Conservation (phyloP, 2,113 vertebrate genomes). For the Oxyura jamaicensis region DNA sequence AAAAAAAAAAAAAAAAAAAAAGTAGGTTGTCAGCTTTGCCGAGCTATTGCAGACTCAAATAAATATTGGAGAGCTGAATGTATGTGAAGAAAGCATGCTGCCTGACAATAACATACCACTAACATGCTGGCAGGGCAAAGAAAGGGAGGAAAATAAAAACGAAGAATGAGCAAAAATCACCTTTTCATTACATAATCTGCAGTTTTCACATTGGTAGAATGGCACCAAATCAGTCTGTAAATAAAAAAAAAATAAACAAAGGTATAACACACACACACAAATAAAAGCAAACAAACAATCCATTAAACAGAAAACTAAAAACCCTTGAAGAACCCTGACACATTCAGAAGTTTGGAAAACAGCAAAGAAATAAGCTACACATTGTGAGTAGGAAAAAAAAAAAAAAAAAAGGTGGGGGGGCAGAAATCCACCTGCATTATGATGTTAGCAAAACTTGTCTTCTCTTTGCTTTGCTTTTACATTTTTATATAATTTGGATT, state of each 20-base stretch:
- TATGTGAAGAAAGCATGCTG: neutral
- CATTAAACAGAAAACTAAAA: neutral
- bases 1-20: too few species aligned
- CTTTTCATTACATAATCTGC: neutral
- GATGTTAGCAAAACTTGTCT: accelerated
- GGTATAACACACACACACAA: neutral
- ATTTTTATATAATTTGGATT: neutral
- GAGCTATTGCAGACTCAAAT: neutral
- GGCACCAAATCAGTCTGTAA: neutral
- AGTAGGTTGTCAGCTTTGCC: neutral
- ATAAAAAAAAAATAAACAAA: neutral
- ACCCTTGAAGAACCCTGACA: neutral
- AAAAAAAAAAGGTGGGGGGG: too few species aligned
- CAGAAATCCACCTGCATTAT: neutral
- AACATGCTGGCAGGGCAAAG: neutral
- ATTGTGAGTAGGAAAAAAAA: neutral
- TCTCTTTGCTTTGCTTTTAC: neutral
- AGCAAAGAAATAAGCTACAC: neutral
- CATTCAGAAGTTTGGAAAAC: accelerated
- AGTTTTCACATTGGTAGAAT: neutral
- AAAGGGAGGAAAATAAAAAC: neutral
- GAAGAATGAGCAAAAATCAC: neutral
- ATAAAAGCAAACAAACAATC: neutral
- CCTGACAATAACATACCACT: neutral
- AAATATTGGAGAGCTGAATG: neutral